Evolutionary conservation across 2,888 invertebrate genomes (phyloP).

Genomic region (Catocala nupta): DNA sequence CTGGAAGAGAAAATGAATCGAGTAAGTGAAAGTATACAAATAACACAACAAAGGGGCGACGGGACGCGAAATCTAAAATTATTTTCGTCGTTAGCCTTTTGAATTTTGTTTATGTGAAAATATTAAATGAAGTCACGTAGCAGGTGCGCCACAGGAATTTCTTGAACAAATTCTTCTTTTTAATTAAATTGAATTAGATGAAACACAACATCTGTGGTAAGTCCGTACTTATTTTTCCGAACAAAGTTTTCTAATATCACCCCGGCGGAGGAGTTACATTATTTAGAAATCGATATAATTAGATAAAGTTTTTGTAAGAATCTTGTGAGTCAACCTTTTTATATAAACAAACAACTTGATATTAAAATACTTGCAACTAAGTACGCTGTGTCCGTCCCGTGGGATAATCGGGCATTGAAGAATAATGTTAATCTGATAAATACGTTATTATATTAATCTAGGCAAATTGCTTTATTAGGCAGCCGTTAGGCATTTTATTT

Average conservation of each 20-base stretch:
- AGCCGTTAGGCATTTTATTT: too few species aligned
- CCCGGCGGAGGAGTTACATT: slow-evolving; percentile 18
- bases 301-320: background rate
- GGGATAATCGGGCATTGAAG: background rate
- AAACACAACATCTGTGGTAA: slow-evolving; percentile 32
- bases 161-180: slow-evolving; percentile 29
- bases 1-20: slow-evolving; percentile 27
- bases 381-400: background rate
- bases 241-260: slow-evolving; percentile 40
- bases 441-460: too few species aligned
- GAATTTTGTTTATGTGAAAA: slow-evolving; percentile 48
- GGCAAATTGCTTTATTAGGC: too few species aligned
- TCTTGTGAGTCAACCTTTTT: background rate
- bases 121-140: slow-evolving; percentile 51
- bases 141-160: slow-evolving; percentile 36
- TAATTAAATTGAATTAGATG: slow-evolving; percentile 42
- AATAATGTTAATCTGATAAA: too few species aligned
- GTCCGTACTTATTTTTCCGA: slow-evolving; percentile 26
- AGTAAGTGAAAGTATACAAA: slow-evolving; percentile 52
- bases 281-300: slow-evolving; percentile 19
- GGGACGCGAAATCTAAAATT: slow-evolving; percentile 26
- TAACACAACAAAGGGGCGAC: slow-evolving; percentile 23
- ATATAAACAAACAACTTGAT: background rate
- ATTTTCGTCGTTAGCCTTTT: slow-evolving; percentile 51
- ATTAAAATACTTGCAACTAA: background rate